phyloP scores from a whole-genome alignment of 2,113 vertebrate genomes.

The Phrynocephalus versicolor region DNA sequence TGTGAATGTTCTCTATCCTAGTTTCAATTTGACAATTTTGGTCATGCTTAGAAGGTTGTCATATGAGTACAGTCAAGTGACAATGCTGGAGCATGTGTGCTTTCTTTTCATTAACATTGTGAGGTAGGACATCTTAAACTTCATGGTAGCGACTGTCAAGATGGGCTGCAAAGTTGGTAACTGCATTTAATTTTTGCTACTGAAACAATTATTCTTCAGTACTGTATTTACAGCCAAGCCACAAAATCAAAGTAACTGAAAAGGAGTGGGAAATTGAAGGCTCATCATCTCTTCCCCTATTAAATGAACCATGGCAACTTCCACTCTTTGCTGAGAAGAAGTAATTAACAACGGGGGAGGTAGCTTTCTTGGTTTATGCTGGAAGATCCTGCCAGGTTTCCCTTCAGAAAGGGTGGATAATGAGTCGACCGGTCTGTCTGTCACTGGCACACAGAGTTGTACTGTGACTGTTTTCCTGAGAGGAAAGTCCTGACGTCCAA shows the following conservation, averaged over 20 bases:
- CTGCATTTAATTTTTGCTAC: neutral
- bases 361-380: neutral
- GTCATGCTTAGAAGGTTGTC: neutral
- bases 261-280: neutral
- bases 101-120: neutral
- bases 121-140: neutral
- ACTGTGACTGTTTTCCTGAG: neutral
- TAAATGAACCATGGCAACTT: constrained; percentile 9
- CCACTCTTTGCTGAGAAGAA: neutral
- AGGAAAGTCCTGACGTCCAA: constrained; percentile 20
- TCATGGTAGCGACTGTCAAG: neutral
- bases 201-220: neutral
- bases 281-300: neutral
- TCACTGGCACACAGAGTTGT: neutral
- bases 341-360: neutral
- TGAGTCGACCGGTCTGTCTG: neutral
- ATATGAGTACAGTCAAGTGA: neutral
- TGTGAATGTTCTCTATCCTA: neutral
- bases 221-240: neutral
- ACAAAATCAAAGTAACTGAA: neutral
- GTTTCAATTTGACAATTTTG: neutral
- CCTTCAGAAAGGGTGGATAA: neutral
- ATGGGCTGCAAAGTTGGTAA: neutral
- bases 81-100: neutral
- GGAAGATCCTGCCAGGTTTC: neutral